Conservation (phyloP, 2,797 vertebrate genomes). For the Bovichtus diacanthus region DNA sequence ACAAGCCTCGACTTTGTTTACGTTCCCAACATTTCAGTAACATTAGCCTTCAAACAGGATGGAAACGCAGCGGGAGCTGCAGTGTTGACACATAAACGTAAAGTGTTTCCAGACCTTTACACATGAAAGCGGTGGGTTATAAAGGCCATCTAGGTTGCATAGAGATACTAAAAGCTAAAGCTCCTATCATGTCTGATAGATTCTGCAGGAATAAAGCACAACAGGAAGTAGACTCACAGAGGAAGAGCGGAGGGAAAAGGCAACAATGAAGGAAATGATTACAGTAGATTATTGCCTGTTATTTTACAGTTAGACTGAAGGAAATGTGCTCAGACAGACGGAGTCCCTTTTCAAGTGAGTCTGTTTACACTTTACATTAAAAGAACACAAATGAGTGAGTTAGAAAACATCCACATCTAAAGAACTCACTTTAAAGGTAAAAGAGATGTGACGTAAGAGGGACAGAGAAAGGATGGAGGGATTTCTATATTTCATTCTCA, state of each 20-base stretch:
- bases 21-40: background rate
- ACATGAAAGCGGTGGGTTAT: conserved; percentile 41
- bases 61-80: conserved; percentile 7
- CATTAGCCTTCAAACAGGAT: background rate
- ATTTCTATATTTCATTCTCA: conserved; percentile 13
- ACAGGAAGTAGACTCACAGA: conserved; percentile 51
- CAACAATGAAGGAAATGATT: conserved; percentile 57
- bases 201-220: conserved; percentile 58
- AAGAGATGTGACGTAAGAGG: background rate
- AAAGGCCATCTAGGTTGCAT: conserved; percentile 76
- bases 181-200: conserved; percentile 57
- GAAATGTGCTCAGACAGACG: conserved; percentile 3
- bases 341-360: conserved; percentile 10
- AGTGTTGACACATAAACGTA: background rate
- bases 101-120: conserved; percentile 30
- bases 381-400: conserved; percentile 13
- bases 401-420: conserved; percentile 4
- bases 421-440: background rate
- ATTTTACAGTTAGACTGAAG: conserved; percentile 56
- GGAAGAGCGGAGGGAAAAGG: conserved; percentile 46
- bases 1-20: background rate
- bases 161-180: conserved; percentile 73
- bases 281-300: conserved; percentile 69
- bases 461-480: background rate
- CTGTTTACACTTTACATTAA: conserved; percentile 9